Evolutionary conservation across 1,140 invertebrate genomes (phyloP).

Genomic region (Drosophila auraria): DNA sequence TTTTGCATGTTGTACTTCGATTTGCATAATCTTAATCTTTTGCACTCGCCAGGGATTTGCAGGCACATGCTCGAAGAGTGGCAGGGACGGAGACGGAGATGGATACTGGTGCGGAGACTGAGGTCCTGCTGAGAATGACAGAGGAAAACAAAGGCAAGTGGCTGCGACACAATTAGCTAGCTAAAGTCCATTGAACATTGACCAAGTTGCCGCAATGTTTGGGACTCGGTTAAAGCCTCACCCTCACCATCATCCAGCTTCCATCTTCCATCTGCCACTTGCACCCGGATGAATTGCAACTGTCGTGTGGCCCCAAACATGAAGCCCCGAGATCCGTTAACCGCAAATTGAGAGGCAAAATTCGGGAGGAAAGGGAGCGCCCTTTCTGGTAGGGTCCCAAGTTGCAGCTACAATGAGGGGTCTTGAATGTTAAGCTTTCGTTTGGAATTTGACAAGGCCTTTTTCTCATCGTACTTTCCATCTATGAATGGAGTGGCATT

Average conservation of each 20-base stretch:
- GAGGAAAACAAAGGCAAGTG: constrained; percentile 13
- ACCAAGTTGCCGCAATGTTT: constrained; percentile 2
- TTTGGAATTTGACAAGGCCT: background rate
- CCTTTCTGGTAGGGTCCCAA: no score
- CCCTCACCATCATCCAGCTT: no score
- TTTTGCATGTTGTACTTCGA: constrained; percentile 75
- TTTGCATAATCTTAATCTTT: constrained; percentile 79
- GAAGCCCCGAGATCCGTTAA: background rate
- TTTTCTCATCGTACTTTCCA: background rate
- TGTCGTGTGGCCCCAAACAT: background rate
- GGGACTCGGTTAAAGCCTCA: background rate
- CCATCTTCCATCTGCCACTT: constrained; percentile 3
- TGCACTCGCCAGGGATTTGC: constrained; percentile 67
- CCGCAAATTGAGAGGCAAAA: background rate
- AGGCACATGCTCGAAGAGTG: constrained; percentile 23
- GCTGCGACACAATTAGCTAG: constrained; percentile 20
- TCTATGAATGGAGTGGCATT: constrained; percentile 6
- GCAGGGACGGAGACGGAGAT: background rate
- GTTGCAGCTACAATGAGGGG: background rate
- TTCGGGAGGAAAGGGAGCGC: no score
- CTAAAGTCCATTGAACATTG: constrained; percentile 14
- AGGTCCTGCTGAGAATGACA: constrained; percentile 5
- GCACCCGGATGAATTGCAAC: background rate
- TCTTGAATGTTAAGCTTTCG: background rate
- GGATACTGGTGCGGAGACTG: background rate